Evolutionary conservation across 1,140 invertebrate species (phyloP).

Genomic region (Drosophila micromelanica): DNA sequence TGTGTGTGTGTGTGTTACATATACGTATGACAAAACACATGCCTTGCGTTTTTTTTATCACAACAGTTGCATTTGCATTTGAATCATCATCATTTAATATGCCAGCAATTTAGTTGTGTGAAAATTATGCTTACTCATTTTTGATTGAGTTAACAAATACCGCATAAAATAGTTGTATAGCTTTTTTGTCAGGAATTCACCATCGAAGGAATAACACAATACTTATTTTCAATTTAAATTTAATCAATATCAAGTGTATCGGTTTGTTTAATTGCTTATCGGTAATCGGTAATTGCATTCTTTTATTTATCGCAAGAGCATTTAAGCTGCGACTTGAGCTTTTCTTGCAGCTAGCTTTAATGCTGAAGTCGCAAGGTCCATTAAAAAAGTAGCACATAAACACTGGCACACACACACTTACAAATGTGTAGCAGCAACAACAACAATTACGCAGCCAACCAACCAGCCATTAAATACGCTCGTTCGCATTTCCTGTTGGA

Average conservation of each 20-base stretch:
- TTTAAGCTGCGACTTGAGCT: constrained; percentile 15
- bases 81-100: constrained; percentile 20
- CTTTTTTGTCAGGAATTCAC: neutral
- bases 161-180: too few relatives aligned
- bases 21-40: constrained; percentile 6
- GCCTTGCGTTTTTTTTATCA: constrained; percentile 3
- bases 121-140: neutral
- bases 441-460: constrained; percentile 40
- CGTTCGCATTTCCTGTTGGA: constrained; percentile 78
- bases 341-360: constrained; percentile 5
- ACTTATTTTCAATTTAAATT: too few relatives aligned
- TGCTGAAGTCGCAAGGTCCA: constrained; percentile 40
- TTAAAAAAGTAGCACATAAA: constrained; percentile 55
- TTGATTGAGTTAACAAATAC: neutral
- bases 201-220: neutral
- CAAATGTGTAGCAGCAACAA: constrained; percentile 34
- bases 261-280: neutral
- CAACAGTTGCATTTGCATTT: constrained; percentile 32
- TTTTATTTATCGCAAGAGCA: neutral
- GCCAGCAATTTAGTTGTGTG: neutral
- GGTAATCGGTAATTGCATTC: neutral
- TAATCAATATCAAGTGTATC: too few relatives aligned
- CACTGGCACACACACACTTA: constrained; percentile 33
- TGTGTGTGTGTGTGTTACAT: constrained; percentile 4
- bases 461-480: constrained; percentile 69